Percentiles rank a stretch among this genome's conserved stretches.
Conservation (phyloP, 2,113 vertebrate species). For the Cyprinodon brontotheroides region DNA sequence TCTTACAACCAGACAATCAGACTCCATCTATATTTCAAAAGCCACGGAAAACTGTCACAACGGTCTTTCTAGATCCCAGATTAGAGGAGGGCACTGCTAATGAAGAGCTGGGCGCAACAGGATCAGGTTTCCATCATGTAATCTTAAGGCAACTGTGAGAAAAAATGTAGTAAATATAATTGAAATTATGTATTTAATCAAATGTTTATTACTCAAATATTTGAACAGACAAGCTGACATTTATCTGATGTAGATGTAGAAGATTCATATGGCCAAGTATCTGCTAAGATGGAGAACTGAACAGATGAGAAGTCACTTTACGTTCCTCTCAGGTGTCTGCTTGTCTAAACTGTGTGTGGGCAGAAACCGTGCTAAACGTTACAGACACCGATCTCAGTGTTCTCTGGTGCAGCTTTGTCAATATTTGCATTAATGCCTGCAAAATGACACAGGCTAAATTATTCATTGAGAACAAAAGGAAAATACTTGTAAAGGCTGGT, state of each 20-base stretch:
- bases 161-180: conserved; percentile 25
- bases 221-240: background rate
- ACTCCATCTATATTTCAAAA: conserved; percentile 72
- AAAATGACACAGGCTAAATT: conserved; percentile 60
- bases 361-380: conserved; percentile 22
- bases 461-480: conserved; percentile 62
- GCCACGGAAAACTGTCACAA: conserved; percentile 72
- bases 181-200: conserved; percentile 3
- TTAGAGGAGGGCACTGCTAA: conserved; percentile 59
- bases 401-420: conserved; percentile 49
- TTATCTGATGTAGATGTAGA: background rate
- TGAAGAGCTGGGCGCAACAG: conserved; percentile 42
- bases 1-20: conserved; percentile 72
- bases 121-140: conserved; percentile 31
- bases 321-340: background rate
- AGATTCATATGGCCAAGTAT: background rate
- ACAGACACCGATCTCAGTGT: conserved; percentile 18
- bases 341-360: conserved; percentile 22
- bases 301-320: background rate
- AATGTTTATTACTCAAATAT: background rate
- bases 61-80: conserved; percentile 61
- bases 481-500: conserved; percentile 44
- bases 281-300: background rate
- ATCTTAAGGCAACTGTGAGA: too few relatives aligned
- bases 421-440: conserved; percentile 57